Evolutionary conservation across 2,113 vertebrate species (phyloP).

Genomic region (Scortum barcoo): DNA sequence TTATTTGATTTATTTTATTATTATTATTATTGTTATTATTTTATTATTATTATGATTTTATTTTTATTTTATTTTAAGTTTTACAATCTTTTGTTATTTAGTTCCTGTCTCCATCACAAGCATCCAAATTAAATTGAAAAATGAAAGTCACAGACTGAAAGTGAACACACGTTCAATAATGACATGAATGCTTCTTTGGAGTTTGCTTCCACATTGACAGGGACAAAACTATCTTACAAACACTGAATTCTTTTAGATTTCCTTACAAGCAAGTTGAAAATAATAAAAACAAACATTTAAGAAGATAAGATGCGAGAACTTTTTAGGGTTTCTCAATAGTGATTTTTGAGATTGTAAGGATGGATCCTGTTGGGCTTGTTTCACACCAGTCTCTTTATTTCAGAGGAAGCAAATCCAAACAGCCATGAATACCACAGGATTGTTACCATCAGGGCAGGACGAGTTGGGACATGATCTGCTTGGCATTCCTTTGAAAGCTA

Average conservation of each 20-base stretch:
- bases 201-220: not conserved
- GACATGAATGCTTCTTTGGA: not conserved
- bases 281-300: not conserved
- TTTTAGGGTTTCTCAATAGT: not conserved
- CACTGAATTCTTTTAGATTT: not conserved
- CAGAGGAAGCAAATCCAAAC: slow-evolving; percentile 57
- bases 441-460: slow-evolving; percentile 65
- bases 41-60: too few relatives aligned
- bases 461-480: slow-evolving; percentile 66
- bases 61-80: too few relatives aligned
- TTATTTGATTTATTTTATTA: too few relatives aligned
- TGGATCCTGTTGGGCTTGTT: slow-evolving; percentile 78
- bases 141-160: not conserved
- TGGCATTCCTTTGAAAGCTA: slow-evolving; percentile 26
- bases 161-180: not conserved
- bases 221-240: not conserved
- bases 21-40: too few relatives aligned
- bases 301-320: not conserved
- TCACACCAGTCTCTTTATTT: slow-evolving; percentile 38
- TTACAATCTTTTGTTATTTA: not conserved
- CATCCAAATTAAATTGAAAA: slow-evolving; percentile 3
- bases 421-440: slow-evolving; percentile 60
- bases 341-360: slow-evolving; percentile 30
- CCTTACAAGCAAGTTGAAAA: not conserved
- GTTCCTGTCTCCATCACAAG: slow-evolving; percentile 3